Evolutionary conservation across 2,888 invertebrate genomes (phyloP).

Genomic region (Philereme vetulata): DNA sequence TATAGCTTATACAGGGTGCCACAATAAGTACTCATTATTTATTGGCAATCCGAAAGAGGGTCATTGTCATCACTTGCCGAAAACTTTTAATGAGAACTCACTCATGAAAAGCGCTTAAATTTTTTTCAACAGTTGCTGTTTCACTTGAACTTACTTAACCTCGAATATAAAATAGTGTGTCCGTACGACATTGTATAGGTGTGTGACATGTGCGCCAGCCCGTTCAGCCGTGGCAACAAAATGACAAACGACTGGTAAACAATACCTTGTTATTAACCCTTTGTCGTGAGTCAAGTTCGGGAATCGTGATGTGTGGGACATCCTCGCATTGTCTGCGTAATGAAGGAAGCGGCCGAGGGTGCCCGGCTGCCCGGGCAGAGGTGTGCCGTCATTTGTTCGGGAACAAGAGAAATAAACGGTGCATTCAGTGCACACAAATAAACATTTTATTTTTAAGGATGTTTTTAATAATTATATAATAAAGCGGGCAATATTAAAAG

Average conservation of each 20-base stretch:
- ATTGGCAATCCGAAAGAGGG: no score
- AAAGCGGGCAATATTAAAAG: no score
- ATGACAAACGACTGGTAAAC: constrained; percentile 53
- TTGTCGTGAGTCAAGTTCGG: constrained; percentile 70
- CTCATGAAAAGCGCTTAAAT: no score
- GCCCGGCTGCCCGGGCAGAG: constrained; percentile 42
- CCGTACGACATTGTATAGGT: constrained; percentile 4
- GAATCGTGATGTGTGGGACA: constrained; percentile 59
- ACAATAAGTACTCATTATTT: no score
- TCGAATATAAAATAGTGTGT: constrained; percentile 3
- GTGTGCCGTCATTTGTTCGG: constrained; percentile 25
- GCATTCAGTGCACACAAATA: no score
- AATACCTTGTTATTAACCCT: constrained; percentile 73
- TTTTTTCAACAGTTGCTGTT: neutral
- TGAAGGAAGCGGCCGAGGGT: constrained; percentile 56
- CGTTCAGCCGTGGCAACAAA: constrained; percentile 48
- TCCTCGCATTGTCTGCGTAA: constrained; percentile 71
- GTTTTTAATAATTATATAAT: no score
- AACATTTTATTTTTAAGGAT: no score
- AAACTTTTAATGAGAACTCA: no score
- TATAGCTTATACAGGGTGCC: no score
- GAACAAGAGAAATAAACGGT: constrained; percentile 16
- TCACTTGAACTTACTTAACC: neutral
- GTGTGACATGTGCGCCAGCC: constrained; percentile 37
- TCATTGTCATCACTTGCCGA: no score